Percentiles rank a stretch among this genome's conserved stretches.
Conservation (phyloP, 2,797 vertebrate genomes). For the Cuniculus paca region DNA sequence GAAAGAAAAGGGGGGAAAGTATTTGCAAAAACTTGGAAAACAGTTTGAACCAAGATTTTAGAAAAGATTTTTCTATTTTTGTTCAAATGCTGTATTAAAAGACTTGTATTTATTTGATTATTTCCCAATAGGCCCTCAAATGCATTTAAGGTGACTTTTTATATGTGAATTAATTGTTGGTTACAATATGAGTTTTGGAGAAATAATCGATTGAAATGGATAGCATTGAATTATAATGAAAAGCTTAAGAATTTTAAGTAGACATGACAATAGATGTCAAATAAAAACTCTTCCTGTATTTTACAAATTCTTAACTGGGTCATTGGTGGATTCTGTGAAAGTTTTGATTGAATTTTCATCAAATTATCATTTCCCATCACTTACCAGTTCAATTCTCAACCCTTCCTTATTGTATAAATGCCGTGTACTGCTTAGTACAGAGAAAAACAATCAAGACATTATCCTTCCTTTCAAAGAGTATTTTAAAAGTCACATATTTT, state of each 20-base stretch:
- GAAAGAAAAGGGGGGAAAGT: not conserved
- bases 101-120: conserved; percentile 61
- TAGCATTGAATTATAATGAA: conserved; percentile 66
- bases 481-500: conserved; percentile 63
- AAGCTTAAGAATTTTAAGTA: conserved; percentile 66
- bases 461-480: conserved; percentile 47
- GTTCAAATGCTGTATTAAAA: conserved; percentile 56
- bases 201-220: conserved; percentile 52
- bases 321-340: conserved; percentile 39
- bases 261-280: conserved; percentile 54
- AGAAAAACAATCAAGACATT: conserved; percentile 65
- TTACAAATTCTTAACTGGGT: conserved; percentile 49
- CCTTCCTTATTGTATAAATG: conserved; percentile 63
- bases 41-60: not conserved
- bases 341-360: conserved; percentile 49
- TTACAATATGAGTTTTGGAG: conserved; percentile 44
- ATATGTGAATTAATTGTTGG: conserved; percentile 57
- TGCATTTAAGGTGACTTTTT: conserved; percentile 67
- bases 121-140: conserved; percentile 20
- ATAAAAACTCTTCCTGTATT: conserved; percentile 41
- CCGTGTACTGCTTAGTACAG: not conserved
- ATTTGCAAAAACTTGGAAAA: conserved; percentile 37
- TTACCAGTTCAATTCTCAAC: conserved; percentile 66
- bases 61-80: conserved; percentile 47
- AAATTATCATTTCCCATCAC: conserved; percentile 59